phyloP scores from a whole-genome alignment of 1,140 invertebrate species.

The Leptinotarsa undecemlineata region DNA sequence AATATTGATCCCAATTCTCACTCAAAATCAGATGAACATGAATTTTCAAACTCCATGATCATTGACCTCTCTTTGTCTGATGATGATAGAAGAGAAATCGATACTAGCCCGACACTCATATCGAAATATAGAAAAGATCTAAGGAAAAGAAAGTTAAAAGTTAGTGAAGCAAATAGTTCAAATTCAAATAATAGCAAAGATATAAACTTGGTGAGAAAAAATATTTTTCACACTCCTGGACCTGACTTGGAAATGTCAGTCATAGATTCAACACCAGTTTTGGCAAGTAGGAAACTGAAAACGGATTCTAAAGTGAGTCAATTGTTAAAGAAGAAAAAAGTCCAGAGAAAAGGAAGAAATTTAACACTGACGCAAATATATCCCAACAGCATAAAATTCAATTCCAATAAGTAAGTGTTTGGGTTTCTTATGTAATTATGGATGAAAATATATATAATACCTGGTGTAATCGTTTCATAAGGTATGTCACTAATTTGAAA shows the following conservation, averaged over 20 bases:
- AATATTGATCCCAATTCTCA: neutral
- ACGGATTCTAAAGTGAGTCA: neutral
- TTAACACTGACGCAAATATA: conserved; percentile 12
- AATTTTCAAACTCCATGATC: neutral
- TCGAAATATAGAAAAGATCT: conserved; percentile 3
- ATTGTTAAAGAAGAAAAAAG: neutral
- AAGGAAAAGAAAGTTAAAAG: conserved; percentile 1
- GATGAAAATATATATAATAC: too few species aligned
- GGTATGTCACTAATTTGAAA: too few species aligned
- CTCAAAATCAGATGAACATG: neutral
- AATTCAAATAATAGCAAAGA: neutral
- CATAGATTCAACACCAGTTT: conserved; percentile 19
- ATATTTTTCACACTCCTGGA: neutral
- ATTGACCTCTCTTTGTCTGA: conserved; percentile 25
- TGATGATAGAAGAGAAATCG: conserved; percentile 10
- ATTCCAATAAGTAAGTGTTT: neutral
- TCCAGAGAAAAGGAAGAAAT: neutral
- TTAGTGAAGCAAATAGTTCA: neutral
- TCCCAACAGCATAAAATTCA: neutral
- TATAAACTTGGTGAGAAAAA: conserved; percentile 10
- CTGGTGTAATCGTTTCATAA: too few species aligned
- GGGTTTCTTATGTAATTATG: too few species aligned
- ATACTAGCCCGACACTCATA: conserved; percentile 19
- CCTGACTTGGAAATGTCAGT: neutral
- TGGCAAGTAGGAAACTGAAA: neutral